These are phyloP conservation scores for Capromys pilorides DNA, from an alignment of 2,797 vertebrate genomes.

Conservation along the genomic window DNA sequence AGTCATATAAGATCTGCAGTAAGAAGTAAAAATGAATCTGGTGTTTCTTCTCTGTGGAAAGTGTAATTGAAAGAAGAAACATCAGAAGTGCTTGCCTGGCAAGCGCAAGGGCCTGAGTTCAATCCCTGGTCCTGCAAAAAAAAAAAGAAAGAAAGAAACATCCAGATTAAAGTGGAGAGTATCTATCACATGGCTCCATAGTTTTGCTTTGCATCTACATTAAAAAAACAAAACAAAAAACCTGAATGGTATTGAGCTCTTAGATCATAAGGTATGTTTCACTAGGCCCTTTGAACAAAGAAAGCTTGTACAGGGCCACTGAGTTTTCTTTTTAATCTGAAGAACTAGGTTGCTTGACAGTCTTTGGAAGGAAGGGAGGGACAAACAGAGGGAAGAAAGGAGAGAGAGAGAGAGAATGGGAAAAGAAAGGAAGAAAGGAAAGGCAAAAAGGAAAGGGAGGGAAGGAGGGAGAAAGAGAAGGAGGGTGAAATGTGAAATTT, in stretches of 20 bases:
- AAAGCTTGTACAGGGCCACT: neutral
- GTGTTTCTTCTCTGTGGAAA: neutral
- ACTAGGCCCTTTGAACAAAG: neutral
- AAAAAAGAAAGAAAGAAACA: conserved; percentile 22
- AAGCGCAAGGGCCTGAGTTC: too few relatives aligned
- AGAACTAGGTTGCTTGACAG: neutral
- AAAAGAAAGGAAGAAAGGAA: neutral
- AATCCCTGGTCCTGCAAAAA: too few relatives aligned
- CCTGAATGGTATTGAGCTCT: neutral
- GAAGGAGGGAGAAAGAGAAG: neutral
- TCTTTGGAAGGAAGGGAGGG: neutral
- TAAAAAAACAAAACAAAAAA: neutral
- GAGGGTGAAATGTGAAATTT: neutral
- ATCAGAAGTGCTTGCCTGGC: too few relatives aligned
- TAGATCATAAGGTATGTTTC: conserved; percentile 8
- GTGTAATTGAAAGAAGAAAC: conserved; percentile 5
- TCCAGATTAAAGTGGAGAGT: neutral
- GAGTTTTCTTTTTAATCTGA: neutral
- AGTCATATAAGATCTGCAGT: neutral
- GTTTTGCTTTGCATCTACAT: neutral
- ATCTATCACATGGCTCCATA: conserved; percentile 1
- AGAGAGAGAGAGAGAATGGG: neutral
- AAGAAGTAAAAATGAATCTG: neutral
- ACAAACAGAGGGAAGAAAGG: too few relatives aligned
- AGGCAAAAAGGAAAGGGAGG: neutral